Percentiles rank a stretch among this genome's conserved stretches.
Evolutionary conservation across 2,113 vertebrate genomes (phyloP).

Genomic region (Damaliscus lunatus): DNA sequence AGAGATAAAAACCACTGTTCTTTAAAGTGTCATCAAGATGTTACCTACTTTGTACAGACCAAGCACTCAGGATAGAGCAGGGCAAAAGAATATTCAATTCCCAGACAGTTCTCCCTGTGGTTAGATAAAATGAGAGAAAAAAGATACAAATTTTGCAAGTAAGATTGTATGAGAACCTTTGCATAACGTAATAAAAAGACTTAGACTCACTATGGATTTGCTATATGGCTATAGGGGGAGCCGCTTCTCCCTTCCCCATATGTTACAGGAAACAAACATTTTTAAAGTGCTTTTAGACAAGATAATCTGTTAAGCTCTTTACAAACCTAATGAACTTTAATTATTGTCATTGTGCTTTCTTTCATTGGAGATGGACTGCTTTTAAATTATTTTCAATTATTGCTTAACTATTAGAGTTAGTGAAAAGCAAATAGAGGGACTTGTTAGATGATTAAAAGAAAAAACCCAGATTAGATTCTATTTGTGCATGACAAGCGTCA

Average conservation of each 20-base stretch:
- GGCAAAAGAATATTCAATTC: neutral
- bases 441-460: neutral
- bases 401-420: neutral
- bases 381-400: constrained; percentile 41
- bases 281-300: neutral
- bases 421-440: neutral
- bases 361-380: neutral
- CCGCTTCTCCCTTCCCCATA: neutral
- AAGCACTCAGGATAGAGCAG: neutral
- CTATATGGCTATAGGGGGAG: neutral
- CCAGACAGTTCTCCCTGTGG: neutral
- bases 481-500: neutral
- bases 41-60: neutral
- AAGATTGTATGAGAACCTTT: neutral
- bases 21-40: neutral
- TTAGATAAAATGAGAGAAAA: neutral
- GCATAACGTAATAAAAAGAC: neutral
- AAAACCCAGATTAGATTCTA: neutral
- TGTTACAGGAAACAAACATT: neutral
- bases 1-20: constrained; percentile 9
- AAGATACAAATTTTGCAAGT: neutral
- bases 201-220: neutral
- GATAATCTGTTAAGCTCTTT: constrained; percentile 21
- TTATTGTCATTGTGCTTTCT: constrained; percentile 9
- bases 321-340: constrained; percentile 17